Conservation (phyloP, 2,888 invertebrate species). For the Eupithecia vulgata region DNA sequence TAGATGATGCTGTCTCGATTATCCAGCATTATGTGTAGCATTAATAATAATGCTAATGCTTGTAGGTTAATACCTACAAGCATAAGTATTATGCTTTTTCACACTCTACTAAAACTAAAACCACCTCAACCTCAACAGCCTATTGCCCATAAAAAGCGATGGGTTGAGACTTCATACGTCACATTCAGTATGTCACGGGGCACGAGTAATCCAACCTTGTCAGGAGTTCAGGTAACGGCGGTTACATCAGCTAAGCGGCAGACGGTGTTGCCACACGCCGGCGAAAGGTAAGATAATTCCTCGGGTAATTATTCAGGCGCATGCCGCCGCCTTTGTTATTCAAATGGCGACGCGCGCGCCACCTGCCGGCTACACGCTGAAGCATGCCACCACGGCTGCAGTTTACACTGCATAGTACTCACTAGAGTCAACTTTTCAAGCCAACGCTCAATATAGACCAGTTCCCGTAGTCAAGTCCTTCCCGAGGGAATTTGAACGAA, state of each 20-base stretch:
- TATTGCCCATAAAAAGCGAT: not conserved
- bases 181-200: not conserved
- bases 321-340: conserved; percentile 74
- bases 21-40: too few relatives aligned
- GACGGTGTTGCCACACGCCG: conserved; percentile 21
- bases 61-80: too few relatives aligned
- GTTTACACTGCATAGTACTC: not conserved
- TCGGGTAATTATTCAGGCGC: conserved; percentile 70
- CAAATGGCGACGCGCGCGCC: conserved; percentile 58
- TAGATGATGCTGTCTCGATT: too few relatives aligned
- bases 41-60: too few relatives aligned
- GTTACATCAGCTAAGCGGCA: conserved; percentile 15
- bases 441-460: not conserved
- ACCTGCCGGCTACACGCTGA: conserved; percentile 15
- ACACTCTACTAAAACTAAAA: not conserved
- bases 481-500: not conserved
- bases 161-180: not conserved
- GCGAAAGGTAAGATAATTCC: conserved; percentile 46
- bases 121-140: not conserved
- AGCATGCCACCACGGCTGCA: not conserved
- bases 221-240: not conserved
- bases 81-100: too few relatives aligned
- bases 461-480: not conserved
- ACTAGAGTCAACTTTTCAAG: not conserved
- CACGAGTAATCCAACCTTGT: not conserved